Evolutionary conservation across 2,888 invertebrate genomes (phyloP).

Genomic region (Criorhina ranunculi): DNA sequence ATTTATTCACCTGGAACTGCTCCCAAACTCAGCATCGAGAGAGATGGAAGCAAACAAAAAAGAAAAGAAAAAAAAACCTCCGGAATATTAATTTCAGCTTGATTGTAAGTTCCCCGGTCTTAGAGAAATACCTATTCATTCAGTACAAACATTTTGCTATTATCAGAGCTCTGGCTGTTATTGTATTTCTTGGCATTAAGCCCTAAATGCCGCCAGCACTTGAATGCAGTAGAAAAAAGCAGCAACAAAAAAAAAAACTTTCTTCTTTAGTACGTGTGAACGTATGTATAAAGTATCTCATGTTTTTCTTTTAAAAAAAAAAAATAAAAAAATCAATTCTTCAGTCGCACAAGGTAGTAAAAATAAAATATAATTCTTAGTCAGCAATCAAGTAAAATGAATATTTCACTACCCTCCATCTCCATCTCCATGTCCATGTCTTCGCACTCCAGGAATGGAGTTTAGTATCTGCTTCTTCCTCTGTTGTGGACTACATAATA

Average conservation of each 20-base stretch:
- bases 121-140: constrained; percentile 31
- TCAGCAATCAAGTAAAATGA: constrained; percentile 51
- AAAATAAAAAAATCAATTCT: constrained; percentile 5
- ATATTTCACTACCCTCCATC: constrained; percentile 30
- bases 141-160: constrained; percentile 36
- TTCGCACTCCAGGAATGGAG: constrained; percentile 26
- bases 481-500: constrained; percentile 70
- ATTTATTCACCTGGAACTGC: constrained; percentile 67
- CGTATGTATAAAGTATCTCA: constrained; percentile 3
- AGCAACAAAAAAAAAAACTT: too few relatives aligned
- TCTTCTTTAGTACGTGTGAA: constrained; percentile 30
- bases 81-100: constrained; percentile 45
- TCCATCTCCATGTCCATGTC: constrained; percentile 9
- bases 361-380: constrained; percentile 53
- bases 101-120: constrained; percentile 44
- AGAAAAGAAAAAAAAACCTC: not conserved
- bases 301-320: constrained; percentile 27
- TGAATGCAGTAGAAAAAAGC: constrained; percentile 58
- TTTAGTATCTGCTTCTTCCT: constrained; percentile 29
- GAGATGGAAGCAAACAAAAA: not conserved
- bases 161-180: constrained; percentile 35
- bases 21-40: constrained; percentile 33
- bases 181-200: constrained; percentile 66
- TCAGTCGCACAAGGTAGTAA: constrained; percentile 47
- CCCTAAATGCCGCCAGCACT: constrained; percentile 71